These are phyloP conservation scores for Euplexia lucipara DNA, from an alignment of 2,888 invertebrate species.

Conservation along the genomic window DNA sequence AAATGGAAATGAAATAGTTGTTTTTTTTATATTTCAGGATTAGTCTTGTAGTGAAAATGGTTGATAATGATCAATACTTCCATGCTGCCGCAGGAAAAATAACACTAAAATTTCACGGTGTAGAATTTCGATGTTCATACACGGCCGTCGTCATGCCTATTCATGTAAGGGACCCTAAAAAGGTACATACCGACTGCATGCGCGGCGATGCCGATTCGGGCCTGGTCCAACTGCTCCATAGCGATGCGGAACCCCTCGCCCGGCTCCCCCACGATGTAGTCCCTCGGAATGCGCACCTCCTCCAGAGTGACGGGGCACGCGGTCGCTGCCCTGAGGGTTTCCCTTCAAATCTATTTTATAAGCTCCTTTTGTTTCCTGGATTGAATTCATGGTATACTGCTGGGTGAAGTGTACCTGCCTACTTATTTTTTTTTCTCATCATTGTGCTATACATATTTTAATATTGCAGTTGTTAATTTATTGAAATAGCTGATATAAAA, in stretches of 20 bases:
- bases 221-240: constrained; percentile 93
- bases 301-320: constrained; percentile 93
- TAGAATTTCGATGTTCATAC: too few relatives aligned
- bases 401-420: constrained; percentile 44
- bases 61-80: too few relatives aligned
- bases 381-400: constrained; percentile 24
- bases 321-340: constrained; percentile 91
- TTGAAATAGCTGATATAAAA: too few relatives aligned
- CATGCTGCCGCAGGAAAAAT: too few relatives aligned
- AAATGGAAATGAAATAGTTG: too few relatives aligned
- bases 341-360: constrained; percentile 78
- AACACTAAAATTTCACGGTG: too few relatives aligned
- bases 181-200: constrained; percentile 92
- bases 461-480: too few relatives aligned
- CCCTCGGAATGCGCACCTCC: constrained; percentile 91
- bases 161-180: too few relatives aligned
- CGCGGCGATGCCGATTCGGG: constrained; percentile 94
- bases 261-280: constrained; percentile 87
- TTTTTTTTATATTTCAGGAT: too few relatives aligned
- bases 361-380: constrained; percentile 66
- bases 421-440: background rate
- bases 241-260: constrained; percentile 94
- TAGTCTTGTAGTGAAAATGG: too few relatives aligned
- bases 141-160: too few relatives aligned
- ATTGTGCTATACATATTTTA: too few relatives aligned